phyloP scores from a whole-genome alignment of 1,140 invertebrate genomes.

The Maniola jurtina region DNA sequence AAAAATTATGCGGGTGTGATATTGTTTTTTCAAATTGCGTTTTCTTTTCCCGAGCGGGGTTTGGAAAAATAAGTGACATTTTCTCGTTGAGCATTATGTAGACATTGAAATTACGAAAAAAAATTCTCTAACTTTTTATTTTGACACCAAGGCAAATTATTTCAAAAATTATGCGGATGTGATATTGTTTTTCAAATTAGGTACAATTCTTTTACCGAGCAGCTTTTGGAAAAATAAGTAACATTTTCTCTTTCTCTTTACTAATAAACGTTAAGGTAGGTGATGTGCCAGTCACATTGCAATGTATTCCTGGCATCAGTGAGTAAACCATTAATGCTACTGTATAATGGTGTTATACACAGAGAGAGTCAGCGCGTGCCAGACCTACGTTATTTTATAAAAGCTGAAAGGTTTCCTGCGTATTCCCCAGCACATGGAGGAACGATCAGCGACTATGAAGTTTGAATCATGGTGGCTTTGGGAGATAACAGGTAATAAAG shows the following conservation, averaged over 20 bases:
- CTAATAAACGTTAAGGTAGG: no score
- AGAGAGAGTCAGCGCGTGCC: no score
- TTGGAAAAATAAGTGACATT: neutral
- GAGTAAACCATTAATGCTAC: no score
- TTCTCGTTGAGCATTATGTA: neutral
- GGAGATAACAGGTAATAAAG: no score
- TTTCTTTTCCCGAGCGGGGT: neutral
- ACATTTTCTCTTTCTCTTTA: neutral
- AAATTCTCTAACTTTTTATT: neutral
- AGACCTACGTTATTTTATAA: no score
- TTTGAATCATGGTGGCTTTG: no score
- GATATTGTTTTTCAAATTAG: slow-evolving; percentile 8
- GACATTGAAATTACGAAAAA: neutral
- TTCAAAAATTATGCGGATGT: neutral
- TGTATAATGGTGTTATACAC: no score
- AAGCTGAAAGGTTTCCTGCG: no score
- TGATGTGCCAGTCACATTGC: no score
- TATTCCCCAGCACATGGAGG: no score
- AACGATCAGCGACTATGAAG: no score
- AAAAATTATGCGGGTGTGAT: slow-evolving; percentile 1
- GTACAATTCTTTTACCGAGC: neutral
- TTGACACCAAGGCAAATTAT: neutral
- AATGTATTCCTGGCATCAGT: no score
- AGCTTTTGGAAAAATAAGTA: neutral
- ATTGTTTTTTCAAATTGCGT: slow-evolving; percentile 9